phyloP scores from a whole-genome alignment of 2,888 invertebrate species.

The Chrysolina americana region DNA sequence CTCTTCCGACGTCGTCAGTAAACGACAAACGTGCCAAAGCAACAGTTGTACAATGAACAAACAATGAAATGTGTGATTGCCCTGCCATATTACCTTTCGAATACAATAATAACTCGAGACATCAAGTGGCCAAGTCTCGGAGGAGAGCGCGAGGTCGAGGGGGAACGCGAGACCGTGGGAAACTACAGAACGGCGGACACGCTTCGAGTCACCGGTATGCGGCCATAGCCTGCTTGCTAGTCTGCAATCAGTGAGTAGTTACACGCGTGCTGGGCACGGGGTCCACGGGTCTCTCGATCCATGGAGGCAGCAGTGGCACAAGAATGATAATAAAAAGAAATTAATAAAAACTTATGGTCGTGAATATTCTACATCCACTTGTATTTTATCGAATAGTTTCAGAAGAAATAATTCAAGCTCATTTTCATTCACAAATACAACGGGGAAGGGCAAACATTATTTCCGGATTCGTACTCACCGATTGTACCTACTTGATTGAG shows the following conservation, averaged over 20 bases:
- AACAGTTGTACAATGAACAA: conserved; percentile 29
- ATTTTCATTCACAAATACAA: too few species aligned
- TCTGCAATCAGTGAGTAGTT: conserved; percentile 59
- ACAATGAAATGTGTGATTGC: conserved; percentile 29
- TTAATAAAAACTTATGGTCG: too few species aligned
- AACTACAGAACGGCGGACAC: conserved; percentile 67
- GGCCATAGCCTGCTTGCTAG: conserved; percentile 57
- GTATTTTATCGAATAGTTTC: too few species aligned
- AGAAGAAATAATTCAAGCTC: too few species aligned
- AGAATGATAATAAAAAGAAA: not conserved
- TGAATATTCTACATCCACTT: too few species aligned
- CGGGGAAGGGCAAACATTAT: too few species aligned
- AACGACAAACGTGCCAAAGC: conserved; percentile 30
- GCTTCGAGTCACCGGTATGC: conserved; percentile 64
- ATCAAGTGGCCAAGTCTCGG: conserved; percentile 38
- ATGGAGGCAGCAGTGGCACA: conserved; percentile 19
- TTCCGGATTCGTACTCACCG: too few species aligned
- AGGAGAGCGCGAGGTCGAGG: conserved; percentile 38
- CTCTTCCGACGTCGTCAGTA: conserved; percentile 3
- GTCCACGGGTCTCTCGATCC: conserved; percentile 47
- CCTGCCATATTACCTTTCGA: conserved; percentile 23
- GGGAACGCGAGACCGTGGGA: conserved; percentile 58
- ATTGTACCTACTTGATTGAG: too few species aligned
- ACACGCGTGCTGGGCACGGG: conserved; percentile 66
- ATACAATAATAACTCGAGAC: conserved; percentile 40